Percentiles rank a stretch among this genome's conserved stretches.
Conservation (phyloP, 2,113 vertebrate species). For the Hoplias malabaricus region DNA sequence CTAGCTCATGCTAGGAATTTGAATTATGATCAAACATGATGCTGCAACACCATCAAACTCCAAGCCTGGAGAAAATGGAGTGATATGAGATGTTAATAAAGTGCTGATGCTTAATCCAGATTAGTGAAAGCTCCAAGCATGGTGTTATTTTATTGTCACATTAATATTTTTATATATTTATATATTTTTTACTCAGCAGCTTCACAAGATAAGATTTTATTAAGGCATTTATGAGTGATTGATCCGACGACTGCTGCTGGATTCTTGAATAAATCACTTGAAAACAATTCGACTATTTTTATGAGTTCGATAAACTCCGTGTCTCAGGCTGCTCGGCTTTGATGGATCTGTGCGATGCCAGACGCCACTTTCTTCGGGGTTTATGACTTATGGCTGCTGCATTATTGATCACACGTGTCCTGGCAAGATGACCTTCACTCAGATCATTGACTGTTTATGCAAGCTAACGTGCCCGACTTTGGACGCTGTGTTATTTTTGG, state of each 20-base stretch:
- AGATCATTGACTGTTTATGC: slow-evolving; percentile 33
- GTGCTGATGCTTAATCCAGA: not conserved
- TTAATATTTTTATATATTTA: too few relatives aligned
- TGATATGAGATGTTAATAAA: slow-evolving; percentile 3
- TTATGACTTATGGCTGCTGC: slow-evolving; percentile 41
- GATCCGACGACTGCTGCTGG: not conserved
- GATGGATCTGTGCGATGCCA: slow-evolving; percentile 52
- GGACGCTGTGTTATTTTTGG: not conserved
- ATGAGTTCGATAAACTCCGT: slow-evolving; percentile 44
- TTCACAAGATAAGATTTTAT: slow-evolving; percentile 2
- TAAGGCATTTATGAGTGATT: slow-evolving; percentile 48
- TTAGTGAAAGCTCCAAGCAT: not conserved
- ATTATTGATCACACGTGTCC: slow-evolving; percentile 59
- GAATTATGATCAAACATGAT: too few relatives aligned
- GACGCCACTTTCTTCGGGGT: slow-evolving; percentile 20
- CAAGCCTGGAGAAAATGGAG: too few relatives aligned
- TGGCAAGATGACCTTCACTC: slow-evolving; percentile 24
- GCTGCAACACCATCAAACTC: not conserved
- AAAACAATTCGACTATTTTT: slow-evolving; percentile 52
- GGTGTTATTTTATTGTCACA: not conserved
- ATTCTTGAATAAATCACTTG: slow-evolving; percentile 49
- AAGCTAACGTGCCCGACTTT: not conserved
- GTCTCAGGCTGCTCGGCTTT: slow-evolving; percentile 32
- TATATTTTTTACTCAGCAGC: too few relatives aligned
- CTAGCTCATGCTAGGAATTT: too few relatives aligned